These are phyloP conservation scores for Myopa tessellatipennis DNA, from an alignment of 2,888 invertebrate genomes.

Conservation along the genomic window DNA sequence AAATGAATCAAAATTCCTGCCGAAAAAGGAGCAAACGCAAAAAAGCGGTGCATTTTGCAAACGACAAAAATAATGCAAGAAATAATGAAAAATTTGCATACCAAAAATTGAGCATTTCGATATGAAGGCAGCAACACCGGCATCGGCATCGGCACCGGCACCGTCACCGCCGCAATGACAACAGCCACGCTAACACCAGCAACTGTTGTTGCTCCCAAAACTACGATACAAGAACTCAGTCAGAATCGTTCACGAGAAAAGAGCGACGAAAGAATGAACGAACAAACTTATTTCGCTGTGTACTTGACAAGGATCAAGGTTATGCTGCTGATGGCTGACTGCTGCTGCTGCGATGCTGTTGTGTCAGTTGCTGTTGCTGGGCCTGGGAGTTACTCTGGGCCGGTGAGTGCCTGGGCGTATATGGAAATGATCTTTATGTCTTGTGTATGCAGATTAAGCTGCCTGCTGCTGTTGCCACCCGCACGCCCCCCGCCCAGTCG, in stretches of 20 bases:
- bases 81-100: constrained; percentile 21
- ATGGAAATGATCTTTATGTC: constrained; percentile 62
- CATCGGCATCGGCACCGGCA: neutral
- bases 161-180: constrained; percentile 26
- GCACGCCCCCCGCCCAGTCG: neutral
- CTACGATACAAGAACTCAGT: constrained; percentile 16
- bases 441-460: constrained; percentile 62
- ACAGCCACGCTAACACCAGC: constrained; percentile 17
- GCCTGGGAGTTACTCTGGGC: constrained; percentile 9
- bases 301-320: constrained; percentile 65
- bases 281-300: constrained; percentile 45
- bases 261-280: neutral
- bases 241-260: constrained; percentile 8
- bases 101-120: constrained; percentile 24
- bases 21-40: constrained; percentile 26
- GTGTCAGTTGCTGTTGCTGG: constrained; percentile 30
- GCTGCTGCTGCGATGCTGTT: constrained; percentile 4
- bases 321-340: constrained; percentile 42
- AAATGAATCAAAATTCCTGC: constrained; percentile 10
- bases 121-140: constrained; percentile 32
- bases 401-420: constrained; percentile 46
- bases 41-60: neutral
- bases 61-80: constrained; percentile 40
- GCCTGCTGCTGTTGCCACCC: constrained; percentile 37
- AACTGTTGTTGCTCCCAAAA: constrained; percentile 15